These are phyloP conservation scores for Colinus virginianus DNA, from an alignment of 2,113 vertebrate genomes.

Conservation along the genomic window DNA sequence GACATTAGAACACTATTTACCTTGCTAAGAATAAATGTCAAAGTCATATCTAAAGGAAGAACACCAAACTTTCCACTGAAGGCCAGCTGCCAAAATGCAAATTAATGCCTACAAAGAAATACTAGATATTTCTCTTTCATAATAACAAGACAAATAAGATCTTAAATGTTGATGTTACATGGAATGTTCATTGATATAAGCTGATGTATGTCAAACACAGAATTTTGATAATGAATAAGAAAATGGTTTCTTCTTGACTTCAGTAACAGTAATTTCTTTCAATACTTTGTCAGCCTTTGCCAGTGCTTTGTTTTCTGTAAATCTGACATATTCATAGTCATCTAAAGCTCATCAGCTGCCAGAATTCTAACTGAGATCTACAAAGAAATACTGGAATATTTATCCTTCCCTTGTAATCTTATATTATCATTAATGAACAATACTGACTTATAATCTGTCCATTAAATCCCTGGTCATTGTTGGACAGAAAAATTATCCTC, in stretches of 20 bases:
- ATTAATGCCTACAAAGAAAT: slow-evolving; percentile 60
- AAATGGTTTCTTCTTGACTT: background rate
- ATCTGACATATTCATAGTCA: background rate
- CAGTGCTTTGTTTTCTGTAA: slow-evolving; percentile 16
- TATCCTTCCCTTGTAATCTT: slow-evolving; percentile 1
- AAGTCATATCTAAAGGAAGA: slow-evolving; percentile 53
- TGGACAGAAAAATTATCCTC: background rate
- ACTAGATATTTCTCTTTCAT: slow-evolving; percentile 17
- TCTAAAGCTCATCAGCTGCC: background rate
- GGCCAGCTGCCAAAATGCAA: slow-evolving; percentile 61
- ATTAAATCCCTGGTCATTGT: background rate
- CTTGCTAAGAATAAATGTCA: slow-evolving; percentile 74
- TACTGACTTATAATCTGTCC: background rate
- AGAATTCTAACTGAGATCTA: slow-evolving; percentile 25
- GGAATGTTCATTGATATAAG: background rate
- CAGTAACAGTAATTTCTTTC: background rate
- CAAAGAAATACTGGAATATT: background rate
- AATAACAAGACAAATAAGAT: slow-evolving; percentile 25
- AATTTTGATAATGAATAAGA: background rate
- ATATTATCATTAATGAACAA: background rate
- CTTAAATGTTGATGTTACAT: background rate
- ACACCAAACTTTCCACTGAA: slow-evolving; percentile 52
- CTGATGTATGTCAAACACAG: background rate
- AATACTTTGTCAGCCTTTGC: background rate
- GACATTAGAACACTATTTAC: slow-evolving; percentile 63